Percentiles rank a stretch among this genome's conserved stretches.
Evolutionary conservation across 1,140 invertebrate species (phyloP).

Genomic region (Papilio glaucus): DNA sequence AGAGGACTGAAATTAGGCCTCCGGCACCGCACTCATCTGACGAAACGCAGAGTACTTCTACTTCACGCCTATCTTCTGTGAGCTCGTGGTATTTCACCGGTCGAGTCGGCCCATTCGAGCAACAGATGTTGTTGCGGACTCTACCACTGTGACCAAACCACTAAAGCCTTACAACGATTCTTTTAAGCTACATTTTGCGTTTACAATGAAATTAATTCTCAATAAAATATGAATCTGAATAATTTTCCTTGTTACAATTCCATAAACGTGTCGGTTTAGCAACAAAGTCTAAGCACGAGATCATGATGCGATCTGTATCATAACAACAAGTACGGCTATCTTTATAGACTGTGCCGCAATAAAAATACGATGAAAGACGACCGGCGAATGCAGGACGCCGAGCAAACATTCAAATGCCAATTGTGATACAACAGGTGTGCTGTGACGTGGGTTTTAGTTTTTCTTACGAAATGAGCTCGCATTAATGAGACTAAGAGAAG

Average conservation of each 20-base stretch:
- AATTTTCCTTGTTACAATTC: constrained; percentile 12
- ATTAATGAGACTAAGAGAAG: not conserved
- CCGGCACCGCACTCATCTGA: too few species aligned
- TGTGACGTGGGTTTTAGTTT: not conserved
- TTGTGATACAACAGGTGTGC: constrained; percentile 23
- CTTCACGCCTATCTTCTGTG: too few species aligned
- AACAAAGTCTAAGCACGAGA: constrained; percentile 18
- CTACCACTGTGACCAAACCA: too few species aligned
- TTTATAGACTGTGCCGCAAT: not conserved
- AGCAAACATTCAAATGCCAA: not conserved
- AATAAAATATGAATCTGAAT: not conserved
- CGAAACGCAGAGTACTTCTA: too few species aligned
- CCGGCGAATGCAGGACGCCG: not conserved
- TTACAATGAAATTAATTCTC: too few species aligned
- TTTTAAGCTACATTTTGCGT: too few species aligned
- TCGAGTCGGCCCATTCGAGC: too few species aligned
- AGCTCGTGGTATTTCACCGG: too few species aligned
- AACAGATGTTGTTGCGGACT: too few species aligned
- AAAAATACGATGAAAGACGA: not conserved
- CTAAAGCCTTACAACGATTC: too few species aligned
- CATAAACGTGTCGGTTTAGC: constrained; percentile 1
- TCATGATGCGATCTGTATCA: constrained; percentile 18
- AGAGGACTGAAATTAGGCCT: too few species aligned
- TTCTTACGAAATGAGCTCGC: not conserved
- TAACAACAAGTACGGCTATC: constrained; percentile 8